Conservation (phyloP, 2,113 vertebrate species). For the Gorsachius goisagi region DNA sequence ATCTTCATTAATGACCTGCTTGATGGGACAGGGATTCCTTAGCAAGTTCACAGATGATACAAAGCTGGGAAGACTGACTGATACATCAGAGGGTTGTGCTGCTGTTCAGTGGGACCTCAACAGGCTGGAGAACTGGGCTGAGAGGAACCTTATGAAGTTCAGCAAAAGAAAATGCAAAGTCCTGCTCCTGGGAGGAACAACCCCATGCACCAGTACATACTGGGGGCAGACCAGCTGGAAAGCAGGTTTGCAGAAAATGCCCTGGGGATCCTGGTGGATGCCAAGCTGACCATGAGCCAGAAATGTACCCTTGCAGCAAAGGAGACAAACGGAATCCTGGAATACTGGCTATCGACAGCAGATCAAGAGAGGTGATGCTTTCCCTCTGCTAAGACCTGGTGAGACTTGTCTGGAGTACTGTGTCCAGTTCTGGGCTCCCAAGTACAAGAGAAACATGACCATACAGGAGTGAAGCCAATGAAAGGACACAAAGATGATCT, state of each 20-base stretch:
- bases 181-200: not conserved
- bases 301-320: not conserved
- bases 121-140: not conserved
- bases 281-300: not conserved
- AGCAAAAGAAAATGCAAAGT: not conserved
- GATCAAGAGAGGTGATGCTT: rapidly evolving
- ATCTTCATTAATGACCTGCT: not conserved
- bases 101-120: not conserved
- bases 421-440: not conserved
- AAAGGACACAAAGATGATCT: not conserved
- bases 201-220: not conserved
- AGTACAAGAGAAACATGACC: not conserved
- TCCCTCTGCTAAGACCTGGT: not conserved
- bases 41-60: not conserved
- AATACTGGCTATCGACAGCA: not conserved
- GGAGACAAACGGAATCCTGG: not conserved
- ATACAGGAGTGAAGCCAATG: not conserved
- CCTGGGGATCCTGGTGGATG: not conserved
- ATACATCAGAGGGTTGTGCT: not conserved
- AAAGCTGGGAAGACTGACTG: not conserved
- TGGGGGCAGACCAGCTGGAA: not conserved
- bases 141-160: not conserved
- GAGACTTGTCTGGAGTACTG: not conserved
- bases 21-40: not conserved
- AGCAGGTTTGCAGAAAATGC: not conserved